Evolutionary conservation across 2,113 vertebrate species (phyloP).

Genomic region (Galbula dea): DNA sequence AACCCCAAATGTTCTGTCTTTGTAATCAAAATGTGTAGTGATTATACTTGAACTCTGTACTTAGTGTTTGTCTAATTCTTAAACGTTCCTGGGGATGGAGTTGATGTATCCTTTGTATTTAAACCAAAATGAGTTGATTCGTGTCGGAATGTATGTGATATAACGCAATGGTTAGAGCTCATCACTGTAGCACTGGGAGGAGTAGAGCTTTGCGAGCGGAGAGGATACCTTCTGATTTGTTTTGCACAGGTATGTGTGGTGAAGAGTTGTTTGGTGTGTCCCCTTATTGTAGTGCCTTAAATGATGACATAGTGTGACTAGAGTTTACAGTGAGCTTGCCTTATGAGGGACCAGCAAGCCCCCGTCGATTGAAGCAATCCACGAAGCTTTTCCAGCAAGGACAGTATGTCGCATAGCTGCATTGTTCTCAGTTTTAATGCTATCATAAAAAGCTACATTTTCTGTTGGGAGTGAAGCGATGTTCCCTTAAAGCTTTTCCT

Average conservation of each 20-base stretch:
- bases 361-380: slow-evolving; percentile 71
- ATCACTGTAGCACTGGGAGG: slow-evolving; percentile 82
- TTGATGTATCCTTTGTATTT: slow-evolving; percentile 81
- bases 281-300: slow-evolving; percentile 87
- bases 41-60: slow-evolving; percentile 86
- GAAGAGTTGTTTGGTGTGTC: slow-evolving; percentile 80
- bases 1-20: slow-evolving; percentile 80
- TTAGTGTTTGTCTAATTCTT: slow-evolving; percentile 81
- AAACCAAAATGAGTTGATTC: slow-evolving; percentile 84
- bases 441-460: neutral
- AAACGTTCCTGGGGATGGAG: slow-evolving; percentile 77
- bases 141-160: slow-evolving; percentile 83
- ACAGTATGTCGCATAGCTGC: slow-evolving; percentile 65
- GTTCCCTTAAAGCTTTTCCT: slow-evolving; percentile 52
- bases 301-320: slow-evolving; percentile 84
- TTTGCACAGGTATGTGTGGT: slow-evolving; percentile 90
- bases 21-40: slow-evolving; percentile 84
- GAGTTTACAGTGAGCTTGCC: slow-evolving; percentile 88
- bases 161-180: slow-evolving; percentile 80
- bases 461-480: slow-evolving; percentile 48
- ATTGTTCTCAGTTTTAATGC: slow-evolving; percentile 64
- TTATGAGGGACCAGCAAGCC: slow-evolving; percentile 83
- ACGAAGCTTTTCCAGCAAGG: slow-evolving; percentile 68
- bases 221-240: slow-evolving; percentile 79
- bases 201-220: slow-evolving; percentile 71